Evolutionary conservation across 2,797 vertebrate species (phyloP).

Genomic region (Cynodonichthys magdalenae): DNA sequence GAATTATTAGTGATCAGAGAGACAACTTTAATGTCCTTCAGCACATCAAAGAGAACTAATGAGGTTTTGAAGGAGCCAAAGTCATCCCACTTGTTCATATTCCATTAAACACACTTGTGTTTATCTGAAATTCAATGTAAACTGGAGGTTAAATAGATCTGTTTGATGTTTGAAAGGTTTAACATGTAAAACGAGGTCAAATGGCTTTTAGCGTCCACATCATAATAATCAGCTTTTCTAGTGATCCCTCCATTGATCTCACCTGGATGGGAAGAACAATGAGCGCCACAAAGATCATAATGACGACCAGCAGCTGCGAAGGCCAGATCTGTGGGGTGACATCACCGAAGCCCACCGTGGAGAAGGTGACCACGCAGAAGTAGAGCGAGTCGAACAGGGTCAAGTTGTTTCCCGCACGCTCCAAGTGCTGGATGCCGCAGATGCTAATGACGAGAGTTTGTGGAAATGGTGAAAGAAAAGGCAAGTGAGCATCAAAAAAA

Average conservation of each 20-base stretch:
- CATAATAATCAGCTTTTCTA: too few relatives aligned
- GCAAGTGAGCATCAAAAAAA: constrained; percentile 12
- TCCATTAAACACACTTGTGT: not conserved
- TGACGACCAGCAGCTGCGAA: constrained; percentile 88
- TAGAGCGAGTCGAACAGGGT: constrained; percentile 88
- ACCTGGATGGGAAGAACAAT: constrained; percentile 89
- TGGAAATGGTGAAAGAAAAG: constrained; percentile 4
- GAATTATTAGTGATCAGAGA: constrained; percentile 18
- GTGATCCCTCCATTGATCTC: constrained; percentile 14
- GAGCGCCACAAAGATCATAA: constrained; percentile 89
- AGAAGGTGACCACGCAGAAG: constrained; percentile 89
- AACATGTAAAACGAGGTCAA: not conserved
- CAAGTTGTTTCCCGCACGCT: constrained; percentile 86
- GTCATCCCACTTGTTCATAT: not conserved
- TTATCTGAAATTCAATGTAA: too few relatives aligned
- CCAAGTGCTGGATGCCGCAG: constrained; percentile 87
- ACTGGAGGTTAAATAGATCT: not conserved
- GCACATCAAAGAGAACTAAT: constrained; percentile 9
- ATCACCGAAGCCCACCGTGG: constrained; percentile 87
- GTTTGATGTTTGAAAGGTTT: constrained; percentile 2
- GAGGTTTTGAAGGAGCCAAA: constrained; percentile 1
- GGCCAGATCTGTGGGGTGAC: constrained; percentile 88
- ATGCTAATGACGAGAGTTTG: constrained; percentile 70
- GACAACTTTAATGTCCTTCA: constrained; percentile 13
- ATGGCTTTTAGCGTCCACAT: constrained; percentile 6